Evolutionary conservation across 2,888 invertebrate genomes (phyloP), one percentile per base, ranked within the genome.

Genomic region (Scaptomyza parva): DNA sequence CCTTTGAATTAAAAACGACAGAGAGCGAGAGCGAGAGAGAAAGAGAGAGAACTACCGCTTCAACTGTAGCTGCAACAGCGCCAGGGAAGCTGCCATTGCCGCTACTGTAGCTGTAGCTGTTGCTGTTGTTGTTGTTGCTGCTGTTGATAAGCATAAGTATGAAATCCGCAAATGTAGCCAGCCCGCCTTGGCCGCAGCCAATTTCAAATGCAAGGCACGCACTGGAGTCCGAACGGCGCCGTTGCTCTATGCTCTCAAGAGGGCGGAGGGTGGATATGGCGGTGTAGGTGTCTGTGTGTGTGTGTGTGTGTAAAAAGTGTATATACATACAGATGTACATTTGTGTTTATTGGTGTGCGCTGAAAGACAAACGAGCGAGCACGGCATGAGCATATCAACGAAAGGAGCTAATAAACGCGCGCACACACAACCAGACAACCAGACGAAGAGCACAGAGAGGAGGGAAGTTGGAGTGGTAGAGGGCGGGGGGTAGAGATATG

Each of bases 321-420:
- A 14, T 6, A 12, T 26, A 18, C 1, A 11, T 26, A 17, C 0
- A 51, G 54, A 43, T 28, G 44, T 26, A 41, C 68, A 55, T 71
- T 65, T 24, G 37, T 41, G 39, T 37, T 45, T 63, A 61, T 60
- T 62, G 63, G 68, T 52, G 57, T 52, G 45, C 24, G 58, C 61
- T 83, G 82, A 83, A 86, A 83, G 82, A 86, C 78, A 83, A 83
- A 83, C 82, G 82, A 73, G 75, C 81, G 78, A 75, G 78, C 78
- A 86, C 82, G 68, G 82, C 78, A 72, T 86, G 78, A 83, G 82
- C 82, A 86, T 83, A 84, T 83, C 86, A 83, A 83, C 82, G 85
- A 78, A 86, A 84, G 82, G 86, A 83, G 82, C 86, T 86, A 78
- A 83, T 83, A 83, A 83, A 83, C n/a, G n/a, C n/a, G n/a, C n/a